A percentile compares a stretch with the other conserved stretches of the same genome.
These are phyloP conservation scores for Osmoderma eremita DNA, from an alignment of 2,888 invertebrate species.

Conservation along the genomic window DNA sequence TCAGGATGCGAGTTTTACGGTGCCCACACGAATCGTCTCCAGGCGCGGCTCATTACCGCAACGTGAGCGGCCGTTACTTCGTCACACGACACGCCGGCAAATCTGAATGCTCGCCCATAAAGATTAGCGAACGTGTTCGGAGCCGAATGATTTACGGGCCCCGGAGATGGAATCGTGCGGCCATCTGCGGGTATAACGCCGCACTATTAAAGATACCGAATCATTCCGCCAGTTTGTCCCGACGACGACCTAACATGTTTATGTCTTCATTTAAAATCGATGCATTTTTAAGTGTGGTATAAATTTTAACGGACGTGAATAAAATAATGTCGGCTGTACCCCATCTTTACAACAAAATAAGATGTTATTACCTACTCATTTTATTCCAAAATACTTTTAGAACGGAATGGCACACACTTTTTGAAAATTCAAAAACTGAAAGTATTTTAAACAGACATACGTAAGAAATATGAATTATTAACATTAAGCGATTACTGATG, in stretches of 20 bases:
- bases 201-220: conserved; percentile 20
- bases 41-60: conserved; percentile 15
- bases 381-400: no score
- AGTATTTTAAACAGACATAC: no score
- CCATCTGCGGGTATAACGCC: conserved; percentile 20
- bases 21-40: conserved; percentile 15
- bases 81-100: background rate
- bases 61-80: conserved; percentile 9
- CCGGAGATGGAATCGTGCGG: conserved; percentile 17
- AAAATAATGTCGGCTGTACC: conserved; percentile 1
- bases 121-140: conserved; percentile 19
- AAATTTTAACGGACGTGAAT: conserved; percentile 18
- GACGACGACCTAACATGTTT: conserved; percentile 12
- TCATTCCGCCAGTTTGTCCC: conserved; percentile 1
- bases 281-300: conserved; percentile 5
- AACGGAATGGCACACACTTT: no score
- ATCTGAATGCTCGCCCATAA: conserved; percentile 28
- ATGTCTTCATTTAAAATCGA: conserved; percentile 20
- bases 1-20: conserved; percentile 16
- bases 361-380: no score
- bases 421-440: no score
- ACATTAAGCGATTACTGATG: no score
- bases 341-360: no score
- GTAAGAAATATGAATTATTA: no score
- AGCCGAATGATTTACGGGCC: conserved; percentile 20